phyloP scores from a whole-genome alignment of 1,140 invertebrate species.

The Drosophila saltans region DNA sequence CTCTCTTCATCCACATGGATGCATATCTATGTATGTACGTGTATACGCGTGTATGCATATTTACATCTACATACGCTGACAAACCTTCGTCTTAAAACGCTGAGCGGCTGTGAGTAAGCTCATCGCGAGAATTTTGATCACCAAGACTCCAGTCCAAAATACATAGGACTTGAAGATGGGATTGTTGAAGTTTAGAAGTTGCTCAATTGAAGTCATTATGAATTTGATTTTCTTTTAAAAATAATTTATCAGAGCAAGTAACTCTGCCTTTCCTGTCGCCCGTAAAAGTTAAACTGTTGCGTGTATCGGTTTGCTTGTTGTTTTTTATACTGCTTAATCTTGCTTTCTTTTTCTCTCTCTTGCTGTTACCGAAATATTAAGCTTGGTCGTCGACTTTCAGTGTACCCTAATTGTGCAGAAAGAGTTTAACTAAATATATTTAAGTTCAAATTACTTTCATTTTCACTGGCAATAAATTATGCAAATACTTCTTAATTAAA shows the following conservation, averaged over 20 bases:
- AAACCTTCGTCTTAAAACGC: constrained; percentile 86
- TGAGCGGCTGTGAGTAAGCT: constrained; percentile 84
- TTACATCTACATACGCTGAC: background rate
- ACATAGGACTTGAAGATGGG: constrained; percentile 84
- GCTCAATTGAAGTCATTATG: constrained; percentile 58
- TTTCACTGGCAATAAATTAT: too few species aligned
- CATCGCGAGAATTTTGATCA: constrained; percentile 87
- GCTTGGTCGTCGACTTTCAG: background rate
- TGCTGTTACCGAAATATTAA: constrained; percentile 11
- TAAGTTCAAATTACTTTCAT: background rate
- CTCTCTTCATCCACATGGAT: background rate
- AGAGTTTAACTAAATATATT: background rate
- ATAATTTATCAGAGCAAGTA: constrained; percentile 9
- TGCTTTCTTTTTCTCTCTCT: background rate
- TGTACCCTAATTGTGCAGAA: background rate
- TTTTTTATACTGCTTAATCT: constrained; percentile 30
- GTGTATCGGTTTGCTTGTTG: constrained; percentile 3
- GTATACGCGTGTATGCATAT: constrained; percentile 13
- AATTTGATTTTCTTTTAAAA: background rate
- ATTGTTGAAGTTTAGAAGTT: constrained; percentile 76
- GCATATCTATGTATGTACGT: constrained; percentile 2
- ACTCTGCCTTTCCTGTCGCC: background rate
- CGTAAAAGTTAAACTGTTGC: constrained; percentile 18
- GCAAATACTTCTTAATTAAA: too few species aligned
- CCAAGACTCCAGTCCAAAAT: constrained; percentile 86